A percentile compares a stretch with the other conserved stretches of the same genome.
Conservation (phyloP, 1,140 invertebrate genomes). For the Sweltsa coloradensis region DNA sequence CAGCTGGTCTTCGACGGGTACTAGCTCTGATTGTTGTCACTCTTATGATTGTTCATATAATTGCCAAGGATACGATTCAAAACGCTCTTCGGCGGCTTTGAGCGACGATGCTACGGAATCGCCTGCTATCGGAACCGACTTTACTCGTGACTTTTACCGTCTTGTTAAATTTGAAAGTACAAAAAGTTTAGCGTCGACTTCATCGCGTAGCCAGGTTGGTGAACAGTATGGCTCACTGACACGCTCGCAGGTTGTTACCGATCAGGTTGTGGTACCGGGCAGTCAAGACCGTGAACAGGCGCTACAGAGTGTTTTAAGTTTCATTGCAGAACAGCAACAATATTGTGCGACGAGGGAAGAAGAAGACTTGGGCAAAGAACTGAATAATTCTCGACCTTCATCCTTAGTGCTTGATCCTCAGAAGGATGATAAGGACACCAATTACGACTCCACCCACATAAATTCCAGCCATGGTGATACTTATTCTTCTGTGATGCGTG, state of each 20-base stretch:
- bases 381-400: not conserved
- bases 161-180: slow-evolving; percentile 69
- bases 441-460: too few species aligned
- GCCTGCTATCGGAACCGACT: slow-evolving; percentile 56
- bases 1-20: slow-evolving; percentile 45
- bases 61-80: slow-evolving; percentile 31
- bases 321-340: slow-evolving; percentile 63
- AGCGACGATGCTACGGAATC: slow-evolving; percentile 48
- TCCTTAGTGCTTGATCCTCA: not conserved
- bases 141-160: slow-evolving; percentile 62
- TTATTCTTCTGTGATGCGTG: too few species aligned
- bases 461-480: too few species aligned
- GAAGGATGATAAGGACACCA: not conserved
- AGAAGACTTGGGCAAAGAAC: slow-evolving; percentile 2
- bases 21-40: slow-evolving; percentile 29
- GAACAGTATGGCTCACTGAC: not conserved
- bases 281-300: slow-evolving; percentile 49
- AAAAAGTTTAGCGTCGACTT: slow-evolving; percentile 63
- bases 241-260: not conserved
- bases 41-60: slow-evolving; percentile 21
- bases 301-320: slow-evolving; percentile 56
- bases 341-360: slow-evolving; percentile 32
- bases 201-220: slow-evolving; percentile 34
- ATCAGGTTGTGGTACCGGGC: not conserved
- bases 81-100: slow-evolving; percentile 52